Evolutionary conservation across 2,797 vertebrate species (phyloP), one percentile per base, ranked within the genome.

Genomic region (Rhynchotus rufescens): DNA sequence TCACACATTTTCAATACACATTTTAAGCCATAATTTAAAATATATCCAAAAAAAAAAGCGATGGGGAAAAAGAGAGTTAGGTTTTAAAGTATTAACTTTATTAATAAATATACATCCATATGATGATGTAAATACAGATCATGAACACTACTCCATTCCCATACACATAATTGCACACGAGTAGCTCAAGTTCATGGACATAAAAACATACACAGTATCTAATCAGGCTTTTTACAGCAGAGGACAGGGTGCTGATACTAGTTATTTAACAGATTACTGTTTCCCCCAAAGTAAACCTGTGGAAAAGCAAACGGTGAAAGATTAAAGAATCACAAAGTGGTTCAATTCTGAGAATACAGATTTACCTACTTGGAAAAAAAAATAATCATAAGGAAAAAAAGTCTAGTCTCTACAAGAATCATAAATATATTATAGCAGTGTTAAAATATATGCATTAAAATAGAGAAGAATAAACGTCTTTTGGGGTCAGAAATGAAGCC

Each of bases 61-160:
- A 52, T 40, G 44, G 64, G 76, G 75, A 89, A 80, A 34, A 77
- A 90, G 78, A 34, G 0, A 0, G 23, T 69, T 61, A 92, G 65
- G 77, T 93, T 97, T 97, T 97, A 96, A 98, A 97, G 97, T 97
- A 97, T 96, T 98, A 96, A 97, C 98, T 98, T 98, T 98, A 98
- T 98, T 98, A 98, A 98, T 98, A 98, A 98, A 98, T 98, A 98
- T 97, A 97, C 98, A 98, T 98, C 98, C 97, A 97, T 98, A 98
- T 97, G 98, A 97, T 98, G 96, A 98, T 97, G 97, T 97, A 97
- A 96, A 97, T 98, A 98, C 98, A 97, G 97, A 97, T 98, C 97
- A 98, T 98, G 97, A 98, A 97, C 97, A 98, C 97, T 98, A 97
- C 97, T 98, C 98, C 98, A 98, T 98, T 98, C 97, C 97, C 97